Conservation (phyloP, 2,113 vertebrate genomes). For the Myxocyprinus asiaticus region DNA sequence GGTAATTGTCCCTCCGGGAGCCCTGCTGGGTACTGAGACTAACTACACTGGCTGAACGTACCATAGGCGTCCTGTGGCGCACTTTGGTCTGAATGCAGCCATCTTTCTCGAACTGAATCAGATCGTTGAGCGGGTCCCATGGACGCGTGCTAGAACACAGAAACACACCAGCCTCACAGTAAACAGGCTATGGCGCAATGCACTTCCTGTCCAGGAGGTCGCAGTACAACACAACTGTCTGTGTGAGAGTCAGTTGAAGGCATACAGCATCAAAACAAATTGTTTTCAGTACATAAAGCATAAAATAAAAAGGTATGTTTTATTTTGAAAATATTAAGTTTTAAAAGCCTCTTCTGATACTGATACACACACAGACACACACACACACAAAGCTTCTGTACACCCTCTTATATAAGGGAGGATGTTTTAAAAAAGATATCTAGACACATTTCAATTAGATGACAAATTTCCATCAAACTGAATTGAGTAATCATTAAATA, state of each 20-base stretch:
- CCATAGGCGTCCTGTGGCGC: slow-evolving; percentile 96
- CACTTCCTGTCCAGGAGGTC: not conserved
- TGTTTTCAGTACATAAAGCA: too few species aligned
- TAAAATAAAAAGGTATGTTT: too few species aligned
- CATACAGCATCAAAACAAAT: too few species aligned
- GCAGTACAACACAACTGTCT: not conserved
- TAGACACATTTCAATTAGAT: too few species aligned
- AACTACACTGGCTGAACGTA: slow-evolving; percentile 85
- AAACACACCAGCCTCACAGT: slow-evolving; percentile 8
- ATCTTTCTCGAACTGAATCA: slow-evolving; percentile 98
- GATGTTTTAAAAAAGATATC: too few species aligned
- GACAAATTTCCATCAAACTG: too few species aligned
- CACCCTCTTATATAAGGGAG: too few species aligned
- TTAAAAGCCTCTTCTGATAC: too few species aligned
- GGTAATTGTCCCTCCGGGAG: slow-evolving; percentile 77
- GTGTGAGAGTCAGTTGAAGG: not conserved
- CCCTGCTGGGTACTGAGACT: slow-evolving; percentile 86
- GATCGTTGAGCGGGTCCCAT: slow-evolving; percentile 96
- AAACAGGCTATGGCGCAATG: not conserved
- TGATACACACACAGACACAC: too few species aligned
- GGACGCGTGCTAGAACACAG: slow-evolving; percentile 85
- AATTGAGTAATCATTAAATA: too few species aligned
- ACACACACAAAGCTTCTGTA: too few species aligned
- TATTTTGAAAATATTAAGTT: too few species aligned
- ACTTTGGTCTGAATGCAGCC: slow-evolving; percentile 96